Conservation (phyloP, 2,113 vertebrate genomes). For the Cephalopterus ornatus region DNA sequence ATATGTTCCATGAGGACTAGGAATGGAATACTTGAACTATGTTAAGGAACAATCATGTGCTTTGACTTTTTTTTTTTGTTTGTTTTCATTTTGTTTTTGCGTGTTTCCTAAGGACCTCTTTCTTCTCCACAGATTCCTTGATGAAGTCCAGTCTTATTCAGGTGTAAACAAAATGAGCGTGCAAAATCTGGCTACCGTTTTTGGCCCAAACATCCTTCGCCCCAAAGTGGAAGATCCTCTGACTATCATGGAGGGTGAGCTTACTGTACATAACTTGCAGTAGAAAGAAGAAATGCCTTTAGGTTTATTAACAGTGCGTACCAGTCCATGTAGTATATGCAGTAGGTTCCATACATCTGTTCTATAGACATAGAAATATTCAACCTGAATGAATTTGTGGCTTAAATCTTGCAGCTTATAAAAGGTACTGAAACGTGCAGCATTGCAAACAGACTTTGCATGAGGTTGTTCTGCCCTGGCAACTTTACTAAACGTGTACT, state of each 20-base stretch:
- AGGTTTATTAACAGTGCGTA: neutral
- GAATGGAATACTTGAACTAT: neutral
- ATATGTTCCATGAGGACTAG: neutral
- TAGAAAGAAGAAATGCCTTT: neutral
- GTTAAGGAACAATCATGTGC: neutral
- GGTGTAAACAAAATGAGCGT: constrained; percentile 98
- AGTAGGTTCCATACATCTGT: neutral
- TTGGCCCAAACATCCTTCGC: constrained; percentile 94
- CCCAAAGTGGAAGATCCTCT: constrained; percentile 95
- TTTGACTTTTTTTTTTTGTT: neutral
- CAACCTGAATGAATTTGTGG: neutral
- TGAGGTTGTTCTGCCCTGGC: neutral
- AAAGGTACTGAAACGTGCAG: neutral
- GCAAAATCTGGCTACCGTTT: constrained; percentile 95
- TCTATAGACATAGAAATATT: neutral
- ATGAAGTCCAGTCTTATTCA: constrained; percentile 96
- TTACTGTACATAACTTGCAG: neutral
- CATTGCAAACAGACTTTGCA: neutral
- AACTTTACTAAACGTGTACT: neutral
- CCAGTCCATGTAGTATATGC: neutral
- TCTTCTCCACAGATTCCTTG: constrained; percentile 83
- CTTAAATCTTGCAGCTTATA: neutral
- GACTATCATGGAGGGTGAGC: constrained; percentile 95
- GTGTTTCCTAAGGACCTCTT: neutral
- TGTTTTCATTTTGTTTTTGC: neutral